Base-by-base conservation (phyloP, 1,140 invertebrate genomes). In the Maniola jurtina region DNA sequence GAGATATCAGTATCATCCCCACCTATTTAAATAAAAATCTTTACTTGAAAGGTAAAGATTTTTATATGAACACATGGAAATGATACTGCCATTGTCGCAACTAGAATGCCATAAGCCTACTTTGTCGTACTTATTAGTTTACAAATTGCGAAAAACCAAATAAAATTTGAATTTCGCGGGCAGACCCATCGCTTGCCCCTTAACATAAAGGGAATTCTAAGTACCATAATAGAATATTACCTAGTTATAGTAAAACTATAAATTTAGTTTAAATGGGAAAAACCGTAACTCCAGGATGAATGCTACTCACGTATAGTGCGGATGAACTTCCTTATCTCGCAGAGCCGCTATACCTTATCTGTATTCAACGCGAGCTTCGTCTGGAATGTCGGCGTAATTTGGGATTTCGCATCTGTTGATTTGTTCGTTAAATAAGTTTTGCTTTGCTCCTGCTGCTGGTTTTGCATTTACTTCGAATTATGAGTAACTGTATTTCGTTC, bases 241-340 rank as follows among this genome's bases (percentile, higher is more conserved):
- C 14, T 40, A 25, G 33, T 40, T 40, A 58, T 52, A 8, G 25
- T 35, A 55, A 55, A 58, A 42, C 36, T n/a, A 59, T 65, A 65
- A 65, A 65, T 65, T 40, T 8, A 7, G 13, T 48, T 38, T 50
- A 61, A 66, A 70, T 66, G 59, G 59, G 65, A 58, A 66, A 68
- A 65, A 65, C 70, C 66, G 65, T 68, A 65, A 65, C 38, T 40
- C n/a, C 54, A n/a, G 45, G 36, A 15, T 33, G 57, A 71, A 80
- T 76, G 70, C 76, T 16, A 38, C 62, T 66, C 78, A 73, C 75
- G 75, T 79, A 68, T 47, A 48, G 59, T 65, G 57, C 66, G 66
- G 74, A 80, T 79, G 72, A 72, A 73, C 76, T 83, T 81, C 80
- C 79, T 80, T 80, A 83, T 79, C 78, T 80, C 66, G 11, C 60